Evolutionary conservation across 2,888 invertebrate species (phyloP).

Genomic region (Chalcosyrphus nemorum): DNA sequence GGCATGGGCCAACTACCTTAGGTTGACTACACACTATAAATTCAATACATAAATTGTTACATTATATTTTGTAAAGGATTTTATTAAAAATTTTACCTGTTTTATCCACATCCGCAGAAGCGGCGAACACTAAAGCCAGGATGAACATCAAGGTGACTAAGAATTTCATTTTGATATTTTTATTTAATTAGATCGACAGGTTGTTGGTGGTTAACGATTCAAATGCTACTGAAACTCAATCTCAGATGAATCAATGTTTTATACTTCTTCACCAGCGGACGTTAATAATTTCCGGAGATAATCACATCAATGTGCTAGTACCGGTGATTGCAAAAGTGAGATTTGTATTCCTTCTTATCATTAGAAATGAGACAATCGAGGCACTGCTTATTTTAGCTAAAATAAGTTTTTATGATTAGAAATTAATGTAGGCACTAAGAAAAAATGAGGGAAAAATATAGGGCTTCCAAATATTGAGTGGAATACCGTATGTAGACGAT

Average conservation of each 20-base stretch:
- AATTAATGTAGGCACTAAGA: no score
- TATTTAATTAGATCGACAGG: slow-evolving; percentile 16
- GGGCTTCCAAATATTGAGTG: no score
- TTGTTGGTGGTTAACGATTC: slow-evolving; percentile 4
- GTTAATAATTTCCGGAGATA: slow-evolving; percentile 5
- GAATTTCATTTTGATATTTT: slow-evolving; percentile 59
- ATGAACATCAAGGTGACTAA: slow-evolving; percentile 66
- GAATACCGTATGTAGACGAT: no score
- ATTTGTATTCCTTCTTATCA: slow-evolving; percentile 36
- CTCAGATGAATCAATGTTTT: slow-evolving; percentile 31
- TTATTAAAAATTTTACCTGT: slow-evolving; percentile 18
- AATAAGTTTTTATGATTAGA: no score
- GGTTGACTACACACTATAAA: slow-evolving; percentile 73
- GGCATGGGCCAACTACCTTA: slow-evolving; percentile 75
- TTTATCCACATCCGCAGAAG: slow-evolving; percentile 37
- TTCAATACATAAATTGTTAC: not conserved
- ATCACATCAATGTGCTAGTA: slow-evolving; percentile 6
- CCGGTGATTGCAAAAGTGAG: not conserved
- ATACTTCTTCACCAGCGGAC: slow-evolving; percentile 31
- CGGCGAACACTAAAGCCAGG: slow-evolving; percentile 65
- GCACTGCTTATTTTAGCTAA: no score
- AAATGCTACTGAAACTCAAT: slow-evolving; percentile 19
- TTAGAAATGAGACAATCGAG: slow-evolving; percentile 14
- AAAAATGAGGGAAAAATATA: no score
- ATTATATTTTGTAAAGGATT: not conserved